Evolutionary conservation across 2,797 vertebrate genomes (phyloP).

Genomic region (Pyrocephalus nanus): DNA sequence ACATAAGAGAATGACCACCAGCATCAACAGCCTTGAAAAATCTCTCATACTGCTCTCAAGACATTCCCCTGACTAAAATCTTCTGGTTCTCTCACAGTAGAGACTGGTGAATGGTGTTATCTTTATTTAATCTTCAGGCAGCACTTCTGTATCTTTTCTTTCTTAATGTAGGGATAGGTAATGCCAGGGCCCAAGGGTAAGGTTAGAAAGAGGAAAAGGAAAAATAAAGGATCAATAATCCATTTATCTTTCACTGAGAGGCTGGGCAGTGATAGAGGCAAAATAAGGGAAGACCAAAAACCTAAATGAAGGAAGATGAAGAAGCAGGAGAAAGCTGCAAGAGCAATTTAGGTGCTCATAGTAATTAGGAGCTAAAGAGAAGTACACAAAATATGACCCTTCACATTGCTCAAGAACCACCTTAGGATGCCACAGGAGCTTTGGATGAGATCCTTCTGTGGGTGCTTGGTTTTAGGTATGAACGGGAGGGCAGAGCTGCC

Average conservation of each 20-base stretch:
- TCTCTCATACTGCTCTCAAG: neutral
- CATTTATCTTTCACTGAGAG: neutral
- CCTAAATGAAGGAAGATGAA: neutral
- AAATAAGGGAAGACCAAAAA: neutral
- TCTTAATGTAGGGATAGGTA: neutral
- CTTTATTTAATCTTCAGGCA: neutral
- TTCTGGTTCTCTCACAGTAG: neutral
- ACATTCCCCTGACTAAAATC: fast-evolving
- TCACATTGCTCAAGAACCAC: neutral
- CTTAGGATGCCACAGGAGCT: neutral
- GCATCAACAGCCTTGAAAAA: neutral
- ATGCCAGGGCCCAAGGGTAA: neutral
- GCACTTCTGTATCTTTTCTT: neutral
- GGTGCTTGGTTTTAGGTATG: neutral
- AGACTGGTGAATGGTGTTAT: neutral
- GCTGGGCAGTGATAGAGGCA: neutral
- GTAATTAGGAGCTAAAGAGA: neutral
- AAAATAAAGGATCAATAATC: neutral
- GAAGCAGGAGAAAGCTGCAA: neutral
- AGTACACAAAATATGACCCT: neutral
- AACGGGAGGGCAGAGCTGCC: neutral
- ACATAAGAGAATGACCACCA: neutral
- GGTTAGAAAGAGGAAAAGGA: neutral
- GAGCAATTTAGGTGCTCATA: neutral
- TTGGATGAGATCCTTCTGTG: neutral